A percentile compares a stretch with the other conserved stretches of the same genome.
These are phyloP conservation scores for Corvus hawaiiensis DNA, from an alignment of 2,113 vertebrate species.

Conservation along the genomic window DNA sequence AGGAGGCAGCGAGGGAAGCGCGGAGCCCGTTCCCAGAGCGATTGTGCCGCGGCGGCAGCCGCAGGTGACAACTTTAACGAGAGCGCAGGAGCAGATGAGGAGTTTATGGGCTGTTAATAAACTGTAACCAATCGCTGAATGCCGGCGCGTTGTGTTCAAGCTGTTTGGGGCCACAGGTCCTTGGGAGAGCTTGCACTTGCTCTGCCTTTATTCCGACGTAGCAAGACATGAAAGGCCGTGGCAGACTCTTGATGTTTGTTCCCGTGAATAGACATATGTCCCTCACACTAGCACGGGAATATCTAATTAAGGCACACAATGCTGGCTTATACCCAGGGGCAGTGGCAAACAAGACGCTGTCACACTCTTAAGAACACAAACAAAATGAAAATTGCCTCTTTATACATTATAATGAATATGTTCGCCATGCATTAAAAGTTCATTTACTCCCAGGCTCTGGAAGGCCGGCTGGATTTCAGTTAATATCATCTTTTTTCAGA, in stretches of 20 bases:
- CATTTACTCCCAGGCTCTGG: constrained; percentile 17
- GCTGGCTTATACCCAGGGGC: constrained; percentile 69
- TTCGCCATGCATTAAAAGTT: constrained; percentile 67
- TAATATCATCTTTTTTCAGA: not conserved
- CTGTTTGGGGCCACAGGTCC: constrained; percentile 83
- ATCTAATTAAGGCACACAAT: constrained; percentile 77
- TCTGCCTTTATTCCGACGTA: constrained; percentile 58
- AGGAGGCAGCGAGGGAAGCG: not conserved
- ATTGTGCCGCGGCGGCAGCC: not conserved
- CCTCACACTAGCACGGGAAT: constrained; percentile 70
- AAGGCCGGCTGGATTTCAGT: not conserved
- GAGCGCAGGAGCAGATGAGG: constrained; percentile 85
- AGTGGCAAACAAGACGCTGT: constrained; percentile 69
- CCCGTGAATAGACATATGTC: constrained; percentile 77
- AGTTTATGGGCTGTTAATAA: constrained; percentile 98
- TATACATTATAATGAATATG: constrained; percentile 67
- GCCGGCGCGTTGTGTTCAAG: constrained; percentile 74
- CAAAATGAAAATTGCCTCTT: constrained; percentile 64
- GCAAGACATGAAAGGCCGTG: constrained; percentile 60
- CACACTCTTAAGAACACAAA: constrained; percentile 65
- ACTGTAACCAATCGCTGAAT: constrained; percentile 92
- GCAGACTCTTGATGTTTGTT: constrained; percentile 58
- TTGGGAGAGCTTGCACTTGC: constrained; percentile 88
- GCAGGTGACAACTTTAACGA: constrained; percentile 70
- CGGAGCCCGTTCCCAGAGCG: not conserved